Percentiles rank a stretch among this genome's conserved stretches.
Conservation (phyloP, 2,113 vertebrate genomes). For the Phocoena sinus region DNA sequence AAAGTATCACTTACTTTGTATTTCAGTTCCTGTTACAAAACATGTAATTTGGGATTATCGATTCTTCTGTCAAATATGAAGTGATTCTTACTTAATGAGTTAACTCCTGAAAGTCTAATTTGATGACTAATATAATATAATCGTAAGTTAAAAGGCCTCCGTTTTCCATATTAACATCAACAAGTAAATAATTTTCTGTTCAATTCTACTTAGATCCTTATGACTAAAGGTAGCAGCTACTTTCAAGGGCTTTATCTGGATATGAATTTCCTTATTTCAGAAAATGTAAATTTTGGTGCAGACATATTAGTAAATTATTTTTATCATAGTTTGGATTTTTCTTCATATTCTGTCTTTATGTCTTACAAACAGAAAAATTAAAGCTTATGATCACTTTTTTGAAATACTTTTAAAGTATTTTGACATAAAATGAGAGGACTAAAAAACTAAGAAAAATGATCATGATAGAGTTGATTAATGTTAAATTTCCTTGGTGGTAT, state of each 20-base stretch:
- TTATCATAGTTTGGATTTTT: conserved; percentile 21
- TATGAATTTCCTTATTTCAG: not conserved
- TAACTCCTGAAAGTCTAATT: conserved; percentile 30
- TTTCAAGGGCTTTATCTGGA: not conserved
- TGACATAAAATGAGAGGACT: not conserved
- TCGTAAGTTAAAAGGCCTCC: not conserved
- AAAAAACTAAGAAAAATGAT: not conserved
- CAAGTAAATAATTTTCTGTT: conserved; percentile 8
- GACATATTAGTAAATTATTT: conserved; percentile 32
- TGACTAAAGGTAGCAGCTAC: not conserved
- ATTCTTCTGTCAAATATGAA: not conserved
- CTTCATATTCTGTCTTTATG: not conserved
- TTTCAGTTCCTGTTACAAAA: conserved; percentile 34
- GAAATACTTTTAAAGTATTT: not conserved
- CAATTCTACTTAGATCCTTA: not conserved
- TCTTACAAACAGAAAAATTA: conserved; percentile 16
- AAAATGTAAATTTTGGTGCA: not conserved
- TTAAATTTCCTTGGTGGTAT: not conserved
- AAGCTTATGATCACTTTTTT: not conserved
- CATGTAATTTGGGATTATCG: not conserved
- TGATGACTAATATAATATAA: not conserved
- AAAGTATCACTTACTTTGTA: not conserved
- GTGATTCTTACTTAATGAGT: not conserved
- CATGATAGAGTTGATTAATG: not conserved
- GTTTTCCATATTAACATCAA: not conserved